phyloP scores from a whole-genome alignment of 2,113 vertebrate genomes.

The Epinephelus lanceolatus region DNA sequence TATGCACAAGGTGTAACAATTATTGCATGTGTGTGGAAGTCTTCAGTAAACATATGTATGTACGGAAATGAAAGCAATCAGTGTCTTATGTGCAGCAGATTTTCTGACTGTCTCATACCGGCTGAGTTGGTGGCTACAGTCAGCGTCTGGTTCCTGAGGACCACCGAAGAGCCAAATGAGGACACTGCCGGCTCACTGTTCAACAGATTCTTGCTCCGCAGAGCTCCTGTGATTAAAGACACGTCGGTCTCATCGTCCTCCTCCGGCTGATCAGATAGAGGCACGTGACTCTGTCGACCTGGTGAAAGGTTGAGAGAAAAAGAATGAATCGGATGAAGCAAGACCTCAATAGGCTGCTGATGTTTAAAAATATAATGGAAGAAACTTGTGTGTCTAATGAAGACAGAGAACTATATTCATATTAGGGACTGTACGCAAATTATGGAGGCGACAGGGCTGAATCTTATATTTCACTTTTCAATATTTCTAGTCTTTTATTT shows the following conservation, averaged over 20 bases:
- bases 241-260: conserved; percentile 81
- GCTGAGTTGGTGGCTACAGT: conserved; percentile 88
- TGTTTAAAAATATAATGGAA: not conserved
- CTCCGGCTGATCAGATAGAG: conserved; percentile 77
- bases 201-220: conserved; percentile 75
- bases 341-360: not conserved
- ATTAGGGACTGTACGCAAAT: not conserved
- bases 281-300: conserved; percentile 90
- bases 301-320: conserved; percentile 5
- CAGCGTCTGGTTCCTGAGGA: conserved; percentile 83
- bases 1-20: not conserved
- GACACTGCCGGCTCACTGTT: conserved; percentile 20
- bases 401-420: not conserved
- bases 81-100: not conserved
- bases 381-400: not conserved
- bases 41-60: conserved; percentile 23
- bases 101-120: conserved; percentile 77
- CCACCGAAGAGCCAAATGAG: conserved; percentile 73
- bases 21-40: not conserved
- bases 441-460: not conserved
- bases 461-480: not conserved
- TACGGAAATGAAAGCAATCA: not conserved
- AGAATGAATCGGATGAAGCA: not conserved
- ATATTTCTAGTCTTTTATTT: not conserved
- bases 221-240: conserved; percentile 92